Percentiles rank a stretch among this genome's conserved stretches.
phyloP scores from a whole-genome alignment of 2,113 vertebrate species.

The Macquaria ambigua region DNA sequence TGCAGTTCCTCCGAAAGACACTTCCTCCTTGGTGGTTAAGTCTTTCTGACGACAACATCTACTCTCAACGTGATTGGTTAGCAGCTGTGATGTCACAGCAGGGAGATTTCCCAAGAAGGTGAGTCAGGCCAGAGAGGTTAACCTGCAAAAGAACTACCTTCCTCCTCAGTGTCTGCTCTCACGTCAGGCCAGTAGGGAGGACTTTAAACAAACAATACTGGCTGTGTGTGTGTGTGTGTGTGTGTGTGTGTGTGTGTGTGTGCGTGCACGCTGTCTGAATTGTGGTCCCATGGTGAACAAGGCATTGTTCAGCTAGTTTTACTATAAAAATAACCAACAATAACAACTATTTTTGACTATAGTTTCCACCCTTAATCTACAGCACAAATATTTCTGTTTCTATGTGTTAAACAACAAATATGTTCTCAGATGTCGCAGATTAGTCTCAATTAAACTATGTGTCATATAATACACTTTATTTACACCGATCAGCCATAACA shows the following conservation, averaged over 20 bases:
- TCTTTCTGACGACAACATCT: background rate
- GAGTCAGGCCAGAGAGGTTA: slow-evolving; percentile 31
- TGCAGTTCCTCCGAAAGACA: slow-evolving; percentile 23
- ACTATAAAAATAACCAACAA: background rate
- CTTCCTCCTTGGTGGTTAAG: slow-evolving; percentile 31
- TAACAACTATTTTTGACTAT: background rate
- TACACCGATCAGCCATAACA: too few species aligned
- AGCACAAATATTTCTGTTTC: background rate
- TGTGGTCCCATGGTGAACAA: background rate
- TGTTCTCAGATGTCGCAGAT: background rate
- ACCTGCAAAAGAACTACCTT: background rate
- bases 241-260: background rate
- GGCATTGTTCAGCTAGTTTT: background rate
- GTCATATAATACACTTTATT: background rate
- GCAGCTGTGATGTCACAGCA: slow-evolving; percentile 30
- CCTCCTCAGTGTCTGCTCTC: background rate
- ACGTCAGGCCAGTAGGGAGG: background rate
- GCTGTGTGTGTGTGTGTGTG: background rate
- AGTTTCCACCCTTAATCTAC: background rate
- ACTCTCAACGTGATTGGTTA: slow-evolving; percentile 34
- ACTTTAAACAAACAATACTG: background rate
- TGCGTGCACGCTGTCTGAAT: background rate
- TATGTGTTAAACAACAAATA: background rate
- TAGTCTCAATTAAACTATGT: background rate
- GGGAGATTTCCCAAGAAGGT: slow-evolving; percentile 32